Evolutionary conservation across 2,113 vertebrate species (phyloP).

Genomic region (Anolis carolinensis): DNA sequence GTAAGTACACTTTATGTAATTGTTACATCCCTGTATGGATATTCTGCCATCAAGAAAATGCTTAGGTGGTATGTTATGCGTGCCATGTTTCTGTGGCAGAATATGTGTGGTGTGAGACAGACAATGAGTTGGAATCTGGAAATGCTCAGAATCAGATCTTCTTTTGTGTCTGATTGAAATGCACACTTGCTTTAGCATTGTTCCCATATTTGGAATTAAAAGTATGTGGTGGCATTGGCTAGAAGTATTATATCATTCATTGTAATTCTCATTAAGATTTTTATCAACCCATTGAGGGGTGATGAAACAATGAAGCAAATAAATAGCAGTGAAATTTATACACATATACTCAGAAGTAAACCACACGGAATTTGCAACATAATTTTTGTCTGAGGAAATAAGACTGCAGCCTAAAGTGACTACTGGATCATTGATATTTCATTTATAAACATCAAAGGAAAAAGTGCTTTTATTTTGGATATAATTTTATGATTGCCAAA

Average conservation of each 20-base stretch:
- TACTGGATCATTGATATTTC: constrained; percentile 40
- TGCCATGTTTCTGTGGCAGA: not conserved
- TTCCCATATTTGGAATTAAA: constrained; percentile 9
- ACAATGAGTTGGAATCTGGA: not conserved
- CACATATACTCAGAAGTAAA: not conserved
- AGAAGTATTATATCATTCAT: not conserved
- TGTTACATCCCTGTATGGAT: too few relatives aligned
- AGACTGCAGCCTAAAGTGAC: not conserved
- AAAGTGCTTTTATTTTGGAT: constrained; percentile 57
- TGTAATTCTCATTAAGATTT: not conserved
- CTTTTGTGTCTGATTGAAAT: not conserved
- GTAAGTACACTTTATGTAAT: not conserved
- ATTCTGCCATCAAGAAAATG: not conserved
- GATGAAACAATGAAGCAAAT: not conserved
- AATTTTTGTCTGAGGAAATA: not conserved
- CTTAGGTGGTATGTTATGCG: not conserved
- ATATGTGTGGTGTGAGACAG: not conserved
- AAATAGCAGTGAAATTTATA: not conserved
- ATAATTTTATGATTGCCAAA: constrained; percentile 61
- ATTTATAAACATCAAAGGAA: constrained; percentile 55
- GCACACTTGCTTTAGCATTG: not conserved
- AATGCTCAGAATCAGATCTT: not conserved
- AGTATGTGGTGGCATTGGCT: not conserved
- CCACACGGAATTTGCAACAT: not conserved
- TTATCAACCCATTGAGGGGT: not conserved